Conservation (phyloP, 2,113 vertebrate genomes). For the Siniperca chuatsi region DNA sequence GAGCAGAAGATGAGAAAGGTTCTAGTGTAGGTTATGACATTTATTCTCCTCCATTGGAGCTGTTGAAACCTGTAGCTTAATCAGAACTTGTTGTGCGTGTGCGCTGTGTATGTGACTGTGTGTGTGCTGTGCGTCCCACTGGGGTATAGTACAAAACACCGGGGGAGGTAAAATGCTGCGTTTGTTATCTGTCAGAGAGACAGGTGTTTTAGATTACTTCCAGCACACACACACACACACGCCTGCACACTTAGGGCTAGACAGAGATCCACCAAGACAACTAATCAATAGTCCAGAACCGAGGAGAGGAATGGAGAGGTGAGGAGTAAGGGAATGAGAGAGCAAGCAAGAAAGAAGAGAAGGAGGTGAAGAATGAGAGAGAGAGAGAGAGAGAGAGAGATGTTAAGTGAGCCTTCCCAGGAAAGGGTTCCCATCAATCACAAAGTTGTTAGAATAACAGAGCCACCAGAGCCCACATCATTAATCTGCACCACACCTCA, state of each 20-base stretch:
- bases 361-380: slow-evolving; percentile 31
- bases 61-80: slow-evolving; percentile 68
- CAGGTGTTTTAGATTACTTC: slow-evolving; percentile 82
- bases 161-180: slow-evolving; percentile 79
- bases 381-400: slow-evolving; percentile 20
- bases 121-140: slow-evolving; percentile 46
- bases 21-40: slow-evolving; percentile 51
- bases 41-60: slow-evolving; percentile 54
- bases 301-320: slow-evolving; percentile 55
- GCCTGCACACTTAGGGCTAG: slow-evolving; percentile 69
- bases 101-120: slow-evolving; percentile 18
- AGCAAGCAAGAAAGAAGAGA: not conserved
- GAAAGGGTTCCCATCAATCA: slow-evolving; percentile 84
- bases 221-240: slow-evolving; percentile 60
- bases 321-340: slow-evolving; percentile 16
- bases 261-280: slow-evolving; percentile 82
- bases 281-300: slow-evolving; percentile 80
- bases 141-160: slow-evolving; percentile 76
- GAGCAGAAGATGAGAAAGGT: slow-evolving; percentile 54
- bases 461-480: slow-evolving; percentile 65
- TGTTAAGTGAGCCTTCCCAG: slow-evolving; percentile 82
- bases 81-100: slow-evolving; percentile 56
- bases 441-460: slow-evolving; percentile 82
- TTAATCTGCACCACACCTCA: slow-evolving; percentile 69
- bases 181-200: slow-evolving; percentile 85